These are phyloP conservation scores for Diachasmimorpha longicaudata DNA, from an alignment of 1,140 invertebrate species.

Conservation along the genomic window DNA sequence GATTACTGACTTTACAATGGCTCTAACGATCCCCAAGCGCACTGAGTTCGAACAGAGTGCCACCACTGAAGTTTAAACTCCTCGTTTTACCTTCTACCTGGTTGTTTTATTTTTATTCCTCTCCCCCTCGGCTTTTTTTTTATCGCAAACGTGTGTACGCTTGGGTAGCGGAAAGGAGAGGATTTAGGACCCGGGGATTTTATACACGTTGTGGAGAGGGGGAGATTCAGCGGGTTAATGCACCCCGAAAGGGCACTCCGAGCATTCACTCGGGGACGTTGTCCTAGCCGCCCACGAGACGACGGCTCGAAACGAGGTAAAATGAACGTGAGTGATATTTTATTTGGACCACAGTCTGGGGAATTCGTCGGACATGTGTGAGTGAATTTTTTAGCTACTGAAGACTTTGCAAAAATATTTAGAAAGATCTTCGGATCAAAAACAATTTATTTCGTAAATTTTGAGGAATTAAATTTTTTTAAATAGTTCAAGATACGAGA, in stretches of 20 bases:
- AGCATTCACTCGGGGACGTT: constrained; percentile 34
- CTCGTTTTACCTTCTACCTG: constrained; percentile 7
- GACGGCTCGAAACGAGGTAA: not conserved
- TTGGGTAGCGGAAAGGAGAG: constrained; percentile 11
- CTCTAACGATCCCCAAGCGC: constrained; percentile 42
- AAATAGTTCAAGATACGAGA: too few relatives aligned
- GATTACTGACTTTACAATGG: constrained; percentile 43
- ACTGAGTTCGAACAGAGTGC: not conserved
- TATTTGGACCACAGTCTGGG: not conserved
- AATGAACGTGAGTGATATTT: not conserved
- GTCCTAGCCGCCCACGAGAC: constrained; percentile 42
- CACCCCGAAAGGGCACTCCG: constrained; percentile 39
- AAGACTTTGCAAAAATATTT: too few relatives aligned
- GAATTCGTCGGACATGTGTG: not conserved
- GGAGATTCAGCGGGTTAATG: constrained; percentile 36
- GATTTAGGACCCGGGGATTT: constrained; percentile 30
- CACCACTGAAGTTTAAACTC: constrained; percentile 21
- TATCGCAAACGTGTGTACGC: not conserved
- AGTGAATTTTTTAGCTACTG: not conserved
- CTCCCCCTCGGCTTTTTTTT: constrained; percentile 10
- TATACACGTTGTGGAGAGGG: not conserved
- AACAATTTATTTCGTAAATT: too few relatives aligned
- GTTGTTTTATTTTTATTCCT: not conserved
- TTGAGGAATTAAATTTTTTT: too few relatives aligned
- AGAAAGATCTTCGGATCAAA: too few relatives aligned